Percentiles rank a stretch among this genome's conserved stretches.
phyloP scores from a whole-genome alignment of 2,113 vertebrate species.

The Etia nguti region DNA sequence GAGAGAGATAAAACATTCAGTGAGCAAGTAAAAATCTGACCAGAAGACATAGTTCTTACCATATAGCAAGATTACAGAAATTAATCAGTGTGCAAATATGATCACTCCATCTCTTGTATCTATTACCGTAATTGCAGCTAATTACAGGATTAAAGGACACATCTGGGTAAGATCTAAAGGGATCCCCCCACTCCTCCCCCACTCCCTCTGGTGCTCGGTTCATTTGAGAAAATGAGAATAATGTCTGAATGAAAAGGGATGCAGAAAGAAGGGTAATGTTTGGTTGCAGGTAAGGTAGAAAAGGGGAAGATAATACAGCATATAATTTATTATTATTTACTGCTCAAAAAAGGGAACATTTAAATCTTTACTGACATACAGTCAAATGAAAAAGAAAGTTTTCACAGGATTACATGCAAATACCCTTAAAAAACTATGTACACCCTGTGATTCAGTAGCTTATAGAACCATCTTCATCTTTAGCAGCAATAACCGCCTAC shows the following conservation, averaged over 20 bases:
- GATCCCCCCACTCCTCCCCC: not conserved
- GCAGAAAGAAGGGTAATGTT: not conserved
- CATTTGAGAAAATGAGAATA: not conserved
- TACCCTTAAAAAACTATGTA: not conserved
- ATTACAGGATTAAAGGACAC: constrained; percentile 61
- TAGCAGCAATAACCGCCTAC: not conserved
- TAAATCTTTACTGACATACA: too few relatives aligned
- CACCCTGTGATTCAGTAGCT: not conserved
- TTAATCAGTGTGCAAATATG: constrained; percentile 53
- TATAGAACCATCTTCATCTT: not conserved
- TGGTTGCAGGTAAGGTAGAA: not conserved
- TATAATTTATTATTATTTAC: not conserved
- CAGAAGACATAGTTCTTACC: not conserved
- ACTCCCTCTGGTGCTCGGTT: not conserved
- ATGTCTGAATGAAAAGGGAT: not conserved
- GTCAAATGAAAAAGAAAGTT: not conserved
- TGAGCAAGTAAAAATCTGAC: not conserved
- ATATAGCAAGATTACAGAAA: not conserved
- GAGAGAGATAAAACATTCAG: not conserved
- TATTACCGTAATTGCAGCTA: constrained; percentile 53
- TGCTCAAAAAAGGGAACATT: not conserved
- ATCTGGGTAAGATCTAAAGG: constrained; percentile 48
- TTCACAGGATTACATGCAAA: not conserved
- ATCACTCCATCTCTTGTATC: constrained; percentile 34
- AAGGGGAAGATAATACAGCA: not conserved